Evolutionary conservation across 2,888 invertebrate genomes (phyloP).

Genomic region (Troilus luridus): DNA sequence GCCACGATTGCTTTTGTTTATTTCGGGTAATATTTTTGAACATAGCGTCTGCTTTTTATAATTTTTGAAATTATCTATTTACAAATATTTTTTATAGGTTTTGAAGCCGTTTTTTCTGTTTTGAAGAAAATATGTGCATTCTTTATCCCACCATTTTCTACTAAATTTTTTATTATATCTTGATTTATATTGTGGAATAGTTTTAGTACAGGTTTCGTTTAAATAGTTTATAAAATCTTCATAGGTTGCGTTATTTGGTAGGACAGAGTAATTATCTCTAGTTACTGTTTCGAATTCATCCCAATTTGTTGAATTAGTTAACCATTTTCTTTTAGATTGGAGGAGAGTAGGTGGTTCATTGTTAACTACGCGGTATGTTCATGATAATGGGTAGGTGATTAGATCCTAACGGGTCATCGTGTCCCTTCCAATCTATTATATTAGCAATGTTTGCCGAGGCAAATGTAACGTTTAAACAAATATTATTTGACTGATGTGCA

Average conservation of each 20-base stretch:
- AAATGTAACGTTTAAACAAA: no score
- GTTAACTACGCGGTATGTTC: no score
- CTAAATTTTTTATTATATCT: not conserved
- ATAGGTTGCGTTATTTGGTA: no score
- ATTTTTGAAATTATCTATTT: not conserved
- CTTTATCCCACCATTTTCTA: conserved; percentile 5
- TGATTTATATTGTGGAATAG: not conserved
- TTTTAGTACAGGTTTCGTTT: not conserved
- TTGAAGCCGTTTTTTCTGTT: not conserved
- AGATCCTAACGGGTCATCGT: no score
- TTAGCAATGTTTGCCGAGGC: not conserved
- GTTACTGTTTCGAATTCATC: no score
- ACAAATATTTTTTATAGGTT: not conserved
- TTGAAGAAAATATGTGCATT: not conserved
- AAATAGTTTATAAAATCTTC: no score
- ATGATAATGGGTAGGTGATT: no score
- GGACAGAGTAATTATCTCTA: no score
- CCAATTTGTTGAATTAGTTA: no score
- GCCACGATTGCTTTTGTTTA: not conserved
- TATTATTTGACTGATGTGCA: no score
- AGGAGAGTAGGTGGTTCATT: no score
- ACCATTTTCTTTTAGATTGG: no score
- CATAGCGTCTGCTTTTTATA: not conserved
- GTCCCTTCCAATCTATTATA: not conserved
- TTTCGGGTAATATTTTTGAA: not conserved